Percentiles rank a stretch among this genome's conserved stretches.
Conservation (phyloP, 2,113 vertebrate genomes). For the human (Homo sapiens) region DNA sequence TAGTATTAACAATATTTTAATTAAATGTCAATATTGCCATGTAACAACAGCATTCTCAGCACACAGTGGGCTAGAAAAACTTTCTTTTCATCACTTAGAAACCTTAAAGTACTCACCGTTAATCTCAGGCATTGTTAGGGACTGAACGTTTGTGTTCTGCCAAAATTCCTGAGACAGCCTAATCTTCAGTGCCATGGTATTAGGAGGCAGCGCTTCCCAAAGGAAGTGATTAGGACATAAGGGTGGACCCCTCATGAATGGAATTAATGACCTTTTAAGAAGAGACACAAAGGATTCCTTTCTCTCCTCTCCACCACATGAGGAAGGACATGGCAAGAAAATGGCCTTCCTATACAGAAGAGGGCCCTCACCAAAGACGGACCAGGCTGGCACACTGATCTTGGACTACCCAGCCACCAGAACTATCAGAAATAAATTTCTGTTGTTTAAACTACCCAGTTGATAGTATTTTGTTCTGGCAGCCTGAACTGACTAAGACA, state of each 20-base stretch:
- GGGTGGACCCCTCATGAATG: accelerated
- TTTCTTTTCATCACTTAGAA: not conserved
- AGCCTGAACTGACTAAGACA: not conserved
- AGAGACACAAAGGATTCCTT: not conserved
- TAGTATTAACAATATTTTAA: not conserved
- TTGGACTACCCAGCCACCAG: not conserved
- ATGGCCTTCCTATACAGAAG: not conserved
- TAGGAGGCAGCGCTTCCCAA: no score
- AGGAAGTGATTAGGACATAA: not conserved
- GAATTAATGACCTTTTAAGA: not conserved
- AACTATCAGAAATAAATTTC: not conserved
- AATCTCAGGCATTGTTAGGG: not conserved
- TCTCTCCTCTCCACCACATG: not conserved
- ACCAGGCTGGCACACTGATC: no score
- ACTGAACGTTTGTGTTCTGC: not conserved
- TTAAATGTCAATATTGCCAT: not conserved
- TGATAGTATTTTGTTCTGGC: not conserved
- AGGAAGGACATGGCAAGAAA: not conserved
- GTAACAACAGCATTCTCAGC: not conserved
- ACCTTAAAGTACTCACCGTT: not conserved
- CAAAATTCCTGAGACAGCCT: not conserved
- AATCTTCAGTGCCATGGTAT: not conserved
- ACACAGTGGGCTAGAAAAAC: not conserved
- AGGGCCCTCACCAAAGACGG: not conserved
- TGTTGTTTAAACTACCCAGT: not conserved